phyloP scores from a whole-genome alignment of 2,888 invertebrate genomes.

The Amphipoea oculea region DNA sequence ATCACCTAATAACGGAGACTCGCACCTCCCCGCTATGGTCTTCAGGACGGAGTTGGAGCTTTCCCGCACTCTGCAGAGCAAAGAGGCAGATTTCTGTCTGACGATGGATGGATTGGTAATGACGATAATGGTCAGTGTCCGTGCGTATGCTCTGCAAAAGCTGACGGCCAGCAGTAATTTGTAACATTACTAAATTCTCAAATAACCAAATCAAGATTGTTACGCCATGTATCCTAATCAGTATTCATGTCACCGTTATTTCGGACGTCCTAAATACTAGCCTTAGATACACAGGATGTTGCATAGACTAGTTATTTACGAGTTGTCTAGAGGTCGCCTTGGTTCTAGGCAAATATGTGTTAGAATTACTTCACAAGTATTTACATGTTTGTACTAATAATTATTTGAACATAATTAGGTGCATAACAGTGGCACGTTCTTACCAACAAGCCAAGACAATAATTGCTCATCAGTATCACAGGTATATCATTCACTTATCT shows the following conservation, averaged over 20 bases:
- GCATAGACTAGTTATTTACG: constrained; percentile 41
- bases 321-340: constrained; percentile 48
- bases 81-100: no score
- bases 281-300: constrained; percentile 47
- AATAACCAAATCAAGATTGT: constrained; percentile 8
- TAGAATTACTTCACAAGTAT: constrained; percentile 13
- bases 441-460: not conserved
- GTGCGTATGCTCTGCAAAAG: not conserved
- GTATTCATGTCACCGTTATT: constrained; percentile 30
- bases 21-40: no score
- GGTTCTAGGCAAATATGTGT: constrained; percentile 27
- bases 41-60: no score
- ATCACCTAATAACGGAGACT: no score
- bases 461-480: not conserved
- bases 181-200: not conserved
- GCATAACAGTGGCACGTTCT: not conserved
- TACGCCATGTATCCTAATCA: constrained; percentile 3
- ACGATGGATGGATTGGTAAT: not conserved
- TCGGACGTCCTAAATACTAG: constrained; percentile 42
- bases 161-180: not conserved
- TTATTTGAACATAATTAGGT: constrained; percentile 41
- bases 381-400: constrained; percentile 20
- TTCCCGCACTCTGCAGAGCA: no score
- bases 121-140: not conserved
- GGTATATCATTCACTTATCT: not conserved